Evolutionary conservation across 2,113 vertebrate species (phyloP), one percentile per base, ranked within the genome.

Genomic region (Thamnaconus septentrionalis): DNA sequence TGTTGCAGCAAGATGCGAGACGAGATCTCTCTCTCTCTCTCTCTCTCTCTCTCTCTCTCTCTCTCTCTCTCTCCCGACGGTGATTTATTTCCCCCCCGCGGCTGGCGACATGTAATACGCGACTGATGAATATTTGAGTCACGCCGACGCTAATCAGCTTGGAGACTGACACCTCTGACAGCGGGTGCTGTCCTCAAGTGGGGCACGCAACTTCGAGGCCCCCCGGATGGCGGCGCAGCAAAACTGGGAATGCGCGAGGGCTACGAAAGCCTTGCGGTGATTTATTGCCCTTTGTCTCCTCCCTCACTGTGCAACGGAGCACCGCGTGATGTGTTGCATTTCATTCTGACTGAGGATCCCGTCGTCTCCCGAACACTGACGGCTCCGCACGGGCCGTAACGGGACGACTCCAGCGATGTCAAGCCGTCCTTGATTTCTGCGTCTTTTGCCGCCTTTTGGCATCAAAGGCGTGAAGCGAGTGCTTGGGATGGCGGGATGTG

Each of bases 361-460:
- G 86, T 80, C 80, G 80, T 87, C 66, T 77, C 69, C 51, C 66
- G 18, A 76, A 85, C 74, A 62, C 66, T 64, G 61, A 66, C 4
- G 42, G 73, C 73, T 83, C 60, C 69, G 69, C 73, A 68, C 3
- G 59, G 72, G 71, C 64, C 53, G 31, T 64, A 31, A 51, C 10
- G 45, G 68, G 69, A 66, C 57, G 40, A 64, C 63, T 73, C 69
- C 69, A 77, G 75, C 41, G 70, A 68, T 82, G 78, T 84, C 79
- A 70, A 62, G 49, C 74, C 81, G 69, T 75, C 71, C 69, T 80
- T 80, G 71, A 75, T 81, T 81, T 84, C 70, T 74, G 68, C 31
- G 5, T 48, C 50, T 68, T 54, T 42, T 62, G 8, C n/a, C 9
- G 10, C 66, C 53, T 56, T 31, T 62, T 56, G 67, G 45, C 62